Base-by-base conservation (phyloP, 2,888 invertebrate species). In the Octonoba sinensis region DNA sequence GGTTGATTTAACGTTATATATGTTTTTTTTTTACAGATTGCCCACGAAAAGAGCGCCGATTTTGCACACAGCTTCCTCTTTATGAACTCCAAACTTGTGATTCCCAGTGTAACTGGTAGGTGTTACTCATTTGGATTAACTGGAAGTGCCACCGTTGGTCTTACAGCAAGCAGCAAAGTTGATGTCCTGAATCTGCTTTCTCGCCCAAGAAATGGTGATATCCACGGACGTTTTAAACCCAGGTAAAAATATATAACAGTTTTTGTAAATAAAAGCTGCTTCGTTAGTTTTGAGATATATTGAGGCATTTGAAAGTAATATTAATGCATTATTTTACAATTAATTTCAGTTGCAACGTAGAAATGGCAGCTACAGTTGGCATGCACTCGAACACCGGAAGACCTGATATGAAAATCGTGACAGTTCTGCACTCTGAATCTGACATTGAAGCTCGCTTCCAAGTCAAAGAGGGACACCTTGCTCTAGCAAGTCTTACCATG, bases 91-190 rank as follows among this genome's bases (percentile, higher is more conserved):
- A 65, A 72, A 27, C 69, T 82, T 46, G 27, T 82, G 12, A 67
- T 82, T 51, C 82, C 82, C n/a, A 82, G 82, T 71, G 82, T 82
- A 6, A 82, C 82, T 46, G 82, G 82, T 56, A 51, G 72, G 22
- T 71, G 76, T 20, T 82, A 82, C 54, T 62, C 75, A 6, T 60
- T 82, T 66, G 82, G 75, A 4, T 3, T 82, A 18, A 72, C 62
- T 49, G 82, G 82, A 56, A 82, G 82, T 62, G 71, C 82, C 47
- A 76, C 82, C 12, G 72, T 82, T 13, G 82, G 72, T 4, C 60
- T 82, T 20, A 82, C 72, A 27, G 82, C 82, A 24, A 72, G n/a
- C n/a, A 69, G 59, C 44, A 82, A 82, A 59, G 12, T 72, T 18
- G 65, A 82, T 47, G 51, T 69, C 20, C 16, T 69, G 8, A 69